A percentile compares a stretch with the other conserved stretches of the same genome.
These are phyloP conservation scores for Coenobita brevimanus DNA, from an alignment of 1,140 invertebrate genomes.

Conservation along the genomic window DNA sequence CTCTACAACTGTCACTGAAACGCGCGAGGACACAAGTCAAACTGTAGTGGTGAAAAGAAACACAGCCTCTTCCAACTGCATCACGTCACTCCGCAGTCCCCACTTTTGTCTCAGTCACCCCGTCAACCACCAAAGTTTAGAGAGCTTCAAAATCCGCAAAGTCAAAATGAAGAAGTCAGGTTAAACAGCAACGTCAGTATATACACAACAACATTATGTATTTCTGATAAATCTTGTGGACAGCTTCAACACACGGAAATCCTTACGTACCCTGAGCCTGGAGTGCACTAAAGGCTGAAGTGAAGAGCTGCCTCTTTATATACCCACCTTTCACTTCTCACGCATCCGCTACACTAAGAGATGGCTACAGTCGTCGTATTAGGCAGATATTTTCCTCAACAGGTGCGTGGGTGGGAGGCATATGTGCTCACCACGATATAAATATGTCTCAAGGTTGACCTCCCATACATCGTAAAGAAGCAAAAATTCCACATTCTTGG, in stretches of 20 bases:
- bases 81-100: too few relatives aligned
- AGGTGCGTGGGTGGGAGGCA: conserved; percentile 28
- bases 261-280: conserved; percentile 25
- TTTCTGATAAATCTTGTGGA: not conserved
- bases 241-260: not conserved
- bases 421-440: conserved; percentile 17
- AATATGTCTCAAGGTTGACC: conserved; percentile 18
- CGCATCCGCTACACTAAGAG: conserved; percentile 18
- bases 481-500: not conserved
- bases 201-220: too few relatives aligned
- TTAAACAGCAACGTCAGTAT: too few relatives aligned
- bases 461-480: not conserved
- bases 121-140: too few relatives aligned
- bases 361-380: conserved; percentile 34
- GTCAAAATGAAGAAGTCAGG: too few relatives aligned
- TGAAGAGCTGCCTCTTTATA: conserved; percentile 11
- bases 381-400: conserved; percentile 34
- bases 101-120: too few relatives aligned
- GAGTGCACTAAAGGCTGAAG: conserved; percentile 37
- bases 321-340: conserved; percentile 38
- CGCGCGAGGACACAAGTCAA: too few relatives aligned
- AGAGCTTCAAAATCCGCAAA: too few relatives aligned
- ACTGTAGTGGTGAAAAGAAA: too few relatives aligned
- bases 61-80: too few relatives aligned
- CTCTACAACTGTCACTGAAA: too few relatives aligned